Evolutionary conservation across 2,888 invertebrate genomes (phyloP).

Genomic region (Drosophila atroscutellata): DNA sequence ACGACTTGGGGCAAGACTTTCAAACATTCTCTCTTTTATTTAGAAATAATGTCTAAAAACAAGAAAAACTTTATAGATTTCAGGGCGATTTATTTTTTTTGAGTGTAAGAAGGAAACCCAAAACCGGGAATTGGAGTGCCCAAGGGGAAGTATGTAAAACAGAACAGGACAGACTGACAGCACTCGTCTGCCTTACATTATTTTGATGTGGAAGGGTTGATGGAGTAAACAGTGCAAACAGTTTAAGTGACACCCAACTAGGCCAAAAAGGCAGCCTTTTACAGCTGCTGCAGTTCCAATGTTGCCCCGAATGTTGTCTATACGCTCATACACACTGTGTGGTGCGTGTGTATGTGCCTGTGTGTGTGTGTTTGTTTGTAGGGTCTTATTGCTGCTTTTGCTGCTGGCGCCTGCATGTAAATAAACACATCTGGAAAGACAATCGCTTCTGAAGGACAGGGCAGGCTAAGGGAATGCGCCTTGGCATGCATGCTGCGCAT

Average conservation of each 20-base stretch:
- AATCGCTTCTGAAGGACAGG: background rate
- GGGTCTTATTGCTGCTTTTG: constrained; percentile 7
- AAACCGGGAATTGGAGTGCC: background rate
- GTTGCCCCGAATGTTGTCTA: constrained; percentile 7
- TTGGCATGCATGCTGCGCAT: constrained; percentile 8
- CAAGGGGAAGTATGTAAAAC: background rate
- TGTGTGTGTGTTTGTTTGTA: constrained; percentile 4
- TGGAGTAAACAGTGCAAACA: constrained; percentile 29
- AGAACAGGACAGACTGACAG: background rate
- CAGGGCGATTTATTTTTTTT: background rate
- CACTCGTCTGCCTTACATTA: background rate
- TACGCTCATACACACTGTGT: background rate
- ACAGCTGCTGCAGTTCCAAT: constrained; percentile 31
- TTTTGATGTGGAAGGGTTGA: background rate
- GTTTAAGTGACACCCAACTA: constrained; percentile 42
- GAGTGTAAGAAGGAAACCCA: background rate
- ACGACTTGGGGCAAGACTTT: too few species aligned
- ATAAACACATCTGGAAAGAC: constrained; percentile 37
- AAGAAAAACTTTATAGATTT: background rate
- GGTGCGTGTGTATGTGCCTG: background rate
- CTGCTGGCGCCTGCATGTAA: constrained; percentile 48
- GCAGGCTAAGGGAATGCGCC: background rate
- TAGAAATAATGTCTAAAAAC: background rate
- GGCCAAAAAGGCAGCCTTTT: constrained; percentile 7
- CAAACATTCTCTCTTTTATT: background rate